These are phyloP conservation scores for Malachius bipustulatus DNA, from an alignment of 2,888 invertebrate species.

Conservation along the genomic window DNA sequence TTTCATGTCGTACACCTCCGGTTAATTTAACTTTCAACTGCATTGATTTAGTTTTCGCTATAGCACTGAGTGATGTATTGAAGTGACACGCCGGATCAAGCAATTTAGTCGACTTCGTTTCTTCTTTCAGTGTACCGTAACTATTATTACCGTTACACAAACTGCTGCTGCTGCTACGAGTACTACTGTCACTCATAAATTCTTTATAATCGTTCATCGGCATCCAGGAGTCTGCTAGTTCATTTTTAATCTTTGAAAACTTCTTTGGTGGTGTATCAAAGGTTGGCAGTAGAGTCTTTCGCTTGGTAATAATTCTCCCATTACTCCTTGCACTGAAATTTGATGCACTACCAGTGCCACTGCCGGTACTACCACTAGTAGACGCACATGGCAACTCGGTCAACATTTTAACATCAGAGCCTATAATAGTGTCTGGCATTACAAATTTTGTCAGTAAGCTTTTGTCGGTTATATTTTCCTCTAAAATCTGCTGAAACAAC, in stretches of 20 bases:
- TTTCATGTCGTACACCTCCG: slow-evolving; percentile 29
- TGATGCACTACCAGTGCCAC: slow-evolving; percentile 1
- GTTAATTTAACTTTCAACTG: slow-evolving; percentile 27
- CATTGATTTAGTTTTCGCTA: slow-evolving; percentile 21
- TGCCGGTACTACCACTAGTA: not conserved
- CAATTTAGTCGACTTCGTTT: slow-evolving; percentile 20
- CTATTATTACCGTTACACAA: too few relatives aligned
- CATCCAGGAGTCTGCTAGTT: not conserved
- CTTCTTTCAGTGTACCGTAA: too few relatives aligned
- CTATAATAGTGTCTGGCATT: too few relatives aligned
- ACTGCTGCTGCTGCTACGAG: not conserved
- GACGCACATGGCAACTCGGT: too few relatives aligned
- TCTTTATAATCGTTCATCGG: not conserved
- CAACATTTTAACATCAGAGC: too few relatives aligned
- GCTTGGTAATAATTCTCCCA: too few relatives aligned
- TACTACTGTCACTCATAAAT: not conserved
- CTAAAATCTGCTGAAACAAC: slow-evolving; percentile 24
- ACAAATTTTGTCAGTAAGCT: slow-evolving; percentile 18
- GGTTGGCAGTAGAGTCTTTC: not conserved
- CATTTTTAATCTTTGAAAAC: not conserved
- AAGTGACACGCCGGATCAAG: slow-evolving; percentile 34
- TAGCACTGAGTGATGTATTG: slow-evolving; percentile 30
- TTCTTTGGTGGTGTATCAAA: slow-evolving; percentile 1
- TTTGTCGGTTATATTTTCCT: slow-evolving; percentile 20
- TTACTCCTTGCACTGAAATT: not conserved